phyloP scores from a whole-genome alignment of 2,797 vertebrate species.

The Percopsis omiscomaycus region DNA sequence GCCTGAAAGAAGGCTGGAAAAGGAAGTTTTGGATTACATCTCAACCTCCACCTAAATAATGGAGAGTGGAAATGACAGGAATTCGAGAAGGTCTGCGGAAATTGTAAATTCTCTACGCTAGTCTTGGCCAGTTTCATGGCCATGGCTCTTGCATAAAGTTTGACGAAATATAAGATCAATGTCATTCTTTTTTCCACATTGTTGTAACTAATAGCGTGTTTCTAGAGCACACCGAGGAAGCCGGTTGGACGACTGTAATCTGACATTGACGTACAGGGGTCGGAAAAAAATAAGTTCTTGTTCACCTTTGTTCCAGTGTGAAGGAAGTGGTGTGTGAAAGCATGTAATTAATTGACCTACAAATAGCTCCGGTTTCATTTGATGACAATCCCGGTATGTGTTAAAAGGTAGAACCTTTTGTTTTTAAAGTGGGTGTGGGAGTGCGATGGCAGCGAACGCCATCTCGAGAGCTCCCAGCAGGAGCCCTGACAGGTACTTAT shows the following conservation, averaged over 20 bases:
- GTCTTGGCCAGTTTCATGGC: slow-evolving; percentile 62
- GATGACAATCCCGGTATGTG: slow-evolving; percentile 71
- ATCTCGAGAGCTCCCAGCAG: slow-evolving; percentile 57
- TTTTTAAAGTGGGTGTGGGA: slow-evolving; percentile 66
- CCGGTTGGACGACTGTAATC: slow-evolving; percentile 56
- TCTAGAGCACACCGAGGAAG: slow-evolving; percentile 49
- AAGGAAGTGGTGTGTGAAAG: slow-evolving; percentile 73
- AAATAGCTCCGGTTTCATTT: slow-evolving; percentile 73
- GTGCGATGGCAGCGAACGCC: background rate
- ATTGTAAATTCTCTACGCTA: slow-evolving; percentile 42
- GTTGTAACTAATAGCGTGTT: slow-evolving; percentile 72
- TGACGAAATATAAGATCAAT: slow-evolving; percentile 63
- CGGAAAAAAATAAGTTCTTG: slow-evolving; percentile 65
- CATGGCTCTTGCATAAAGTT: slow-evolving; percentile 59
- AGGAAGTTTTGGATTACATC: slow-evolving; percentile 19
- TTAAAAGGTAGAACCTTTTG: slow-evolving; percentile 67
- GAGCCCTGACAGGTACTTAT: slow-evolving; percentile 71
- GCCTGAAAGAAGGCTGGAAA: background rate
- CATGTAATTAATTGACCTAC: slow-evolving; percentile 77
- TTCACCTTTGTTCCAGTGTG: slow-evolving; percentile 70
- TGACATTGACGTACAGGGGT: slow-evolving; percentile 68
- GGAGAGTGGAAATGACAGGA: slow-evolving; percentile 5
- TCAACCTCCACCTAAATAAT: slow-evolving; percentile 15
- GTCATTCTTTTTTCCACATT: slow-evolving; percentile 47
- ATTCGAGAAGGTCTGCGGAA: slow-evolving; percentile 17